Conservation (phyloP, 2,797 vertebrate genomes). For the Diceros bicornis region DNA sequence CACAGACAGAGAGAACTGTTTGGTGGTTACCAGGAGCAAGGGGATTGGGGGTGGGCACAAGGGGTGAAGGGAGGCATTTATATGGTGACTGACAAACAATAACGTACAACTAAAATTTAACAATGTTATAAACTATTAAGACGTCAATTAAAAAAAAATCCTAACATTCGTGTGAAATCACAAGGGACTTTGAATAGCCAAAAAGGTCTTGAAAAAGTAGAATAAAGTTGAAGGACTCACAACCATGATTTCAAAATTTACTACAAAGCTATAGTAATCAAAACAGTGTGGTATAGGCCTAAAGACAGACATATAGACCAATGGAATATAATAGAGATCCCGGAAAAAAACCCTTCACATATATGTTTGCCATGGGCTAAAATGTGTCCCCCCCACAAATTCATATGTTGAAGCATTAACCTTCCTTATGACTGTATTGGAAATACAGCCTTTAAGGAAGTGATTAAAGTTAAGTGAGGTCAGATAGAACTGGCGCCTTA, state of each 20-base stretch:
- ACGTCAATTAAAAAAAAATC: background rate
- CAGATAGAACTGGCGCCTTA: background rate
- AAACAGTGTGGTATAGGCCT: background rate
- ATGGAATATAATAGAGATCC: background rate
- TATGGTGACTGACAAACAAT: too few species aligned
- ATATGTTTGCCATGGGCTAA: background rate
- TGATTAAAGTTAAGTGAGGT: background rate
- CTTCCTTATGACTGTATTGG: background rate
- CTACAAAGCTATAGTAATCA: background rate
- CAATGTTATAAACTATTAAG: too few species aligned
- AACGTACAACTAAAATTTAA: too few species aligned
- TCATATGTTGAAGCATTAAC: background rate
- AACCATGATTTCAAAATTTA: conserved; percentile 7
- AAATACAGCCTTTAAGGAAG: background rate
- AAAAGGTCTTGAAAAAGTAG: background rate
- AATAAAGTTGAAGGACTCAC: background rate
- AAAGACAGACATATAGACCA: background rate
- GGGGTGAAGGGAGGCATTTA: too few species aligned
- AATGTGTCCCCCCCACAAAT: background rate
- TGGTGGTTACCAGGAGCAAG: too few species aligned
- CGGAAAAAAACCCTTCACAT: background rate
- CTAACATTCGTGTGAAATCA: background rate
- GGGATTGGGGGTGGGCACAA: too few species aligned
- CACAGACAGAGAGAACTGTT: too few species aligned
- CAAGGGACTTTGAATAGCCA: background rate